Base-by-base conservation (phyloP, 2,888 invertebrate genomes). In the Anoplius nigerrimus region DNA sequence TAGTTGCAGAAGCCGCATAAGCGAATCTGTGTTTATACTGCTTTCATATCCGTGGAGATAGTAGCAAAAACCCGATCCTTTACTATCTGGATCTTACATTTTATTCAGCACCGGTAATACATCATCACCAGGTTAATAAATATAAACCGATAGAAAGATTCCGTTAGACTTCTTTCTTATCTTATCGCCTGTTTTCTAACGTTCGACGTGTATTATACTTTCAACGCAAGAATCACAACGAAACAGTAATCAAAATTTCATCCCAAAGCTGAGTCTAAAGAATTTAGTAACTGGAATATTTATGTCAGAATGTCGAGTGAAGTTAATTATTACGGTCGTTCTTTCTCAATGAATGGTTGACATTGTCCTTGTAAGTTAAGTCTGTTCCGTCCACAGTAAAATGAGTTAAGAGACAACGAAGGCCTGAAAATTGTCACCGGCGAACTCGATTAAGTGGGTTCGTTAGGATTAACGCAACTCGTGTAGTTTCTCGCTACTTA, bases 401-500 rank as follows among this genome's bases (percentile, higher is more conserved):
- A 34, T 34, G 34, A 34, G 34, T 34, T 34, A 34, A 34, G 11
- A 48, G 48, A 16, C n/a, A 1, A 48, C 48, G 48, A 48, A 18
- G 48, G 20, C 15, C 52, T 21, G 22, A 52, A 20, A 21, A 52
- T 27, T 15, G 43, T 20, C 43, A 53, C 58, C 46, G 60, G 22
- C 52, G 51, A 72, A 46, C 48, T 57, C 76, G 74, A 79, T 79
- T 76, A 81, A 79, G 79, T 75, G 79, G 71, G 63, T 75, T 74
- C 67, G 68, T 62, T 66, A 65, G 69, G 66, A 69, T 66, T 69
- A 69, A 62, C 56, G 52, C 48, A 16, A 51, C 62, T 46, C 62
- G 66, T 65, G 72, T 69, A 73, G 73, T 79, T 79, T 79, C 81
- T 81, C 82, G 70, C 66, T 72, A 67, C 73, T 72, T 74, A 75